Conservation (phyloP, 2,797 vertebrate species). For the Bufotes viridis region DNA sequence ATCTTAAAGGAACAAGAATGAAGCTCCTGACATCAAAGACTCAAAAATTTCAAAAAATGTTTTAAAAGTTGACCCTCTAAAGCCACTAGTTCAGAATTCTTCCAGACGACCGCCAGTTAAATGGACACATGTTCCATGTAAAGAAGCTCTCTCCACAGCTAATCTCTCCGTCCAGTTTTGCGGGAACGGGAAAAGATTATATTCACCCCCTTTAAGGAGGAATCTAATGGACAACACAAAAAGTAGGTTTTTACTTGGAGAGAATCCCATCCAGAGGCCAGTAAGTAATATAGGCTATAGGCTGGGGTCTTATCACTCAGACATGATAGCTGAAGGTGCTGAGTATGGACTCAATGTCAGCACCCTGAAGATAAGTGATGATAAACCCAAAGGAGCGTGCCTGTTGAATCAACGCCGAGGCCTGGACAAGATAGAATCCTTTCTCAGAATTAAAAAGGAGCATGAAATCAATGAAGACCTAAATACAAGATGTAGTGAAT, state of each 20-base stretch:
- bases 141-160: conserved; percentile 21
- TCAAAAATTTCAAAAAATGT: neutral
- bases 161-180: conserved; percentile 12
- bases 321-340: neutral
- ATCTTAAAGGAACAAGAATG: conserved; percentile 18
- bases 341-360: conserved; percentile 37
- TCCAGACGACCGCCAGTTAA: neutral
- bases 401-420: neutral
- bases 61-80: conserved; percentile 3
- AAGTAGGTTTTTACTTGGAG: neutral
- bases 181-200: neutral
- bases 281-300: conserved; percentile 37
- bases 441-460: neutral
- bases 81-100: neutral
- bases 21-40: neutral
- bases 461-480: neutral
- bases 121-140: neutral
- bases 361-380: conserved; percentile 10
- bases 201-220: neutral
- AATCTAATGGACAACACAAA: neutral
- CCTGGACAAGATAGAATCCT: neutral
- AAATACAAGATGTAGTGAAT: neutral
- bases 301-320: conserved; percentile 14
- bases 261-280: neutral
- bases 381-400: conserved; percentile 6